A percentile compares a stretch with the other conserved stretches of the same genome.
Evolutionary conservation across 2,888 invertebrate species (phyloP).

Genomic region (Rotaria socialis): DNA sequence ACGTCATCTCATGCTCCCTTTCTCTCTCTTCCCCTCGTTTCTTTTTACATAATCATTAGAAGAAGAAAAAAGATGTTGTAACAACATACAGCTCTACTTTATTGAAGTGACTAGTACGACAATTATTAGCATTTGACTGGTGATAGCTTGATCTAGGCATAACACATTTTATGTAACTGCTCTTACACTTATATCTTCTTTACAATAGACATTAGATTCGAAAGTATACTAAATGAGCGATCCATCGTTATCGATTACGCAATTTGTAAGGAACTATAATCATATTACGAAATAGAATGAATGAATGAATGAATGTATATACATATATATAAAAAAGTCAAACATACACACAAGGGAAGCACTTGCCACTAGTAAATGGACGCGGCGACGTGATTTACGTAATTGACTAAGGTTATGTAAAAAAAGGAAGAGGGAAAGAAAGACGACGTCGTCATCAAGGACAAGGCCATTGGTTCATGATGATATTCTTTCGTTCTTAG

Average conservation of each 20-base stretch:
- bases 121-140: not conserved
- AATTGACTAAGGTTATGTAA: constrained; percentile 12
- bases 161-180: not conserved
- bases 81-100: not conserved
- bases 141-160: not conserved
- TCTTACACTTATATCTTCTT: not conserved
- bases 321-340: not conserved
- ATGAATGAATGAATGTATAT: not conserved
- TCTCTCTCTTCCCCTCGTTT: not conserved
- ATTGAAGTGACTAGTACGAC: not conserved
- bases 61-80: not conserved
- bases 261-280: constrained; percentile 18
- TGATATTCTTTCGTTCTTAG: constrained; percentile 4
- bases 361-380: constrained; percentile 25
- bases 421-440: not conserved
- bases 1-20: not conserved
- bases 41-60: not conserved
- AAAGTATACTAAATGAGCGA: not conserved
- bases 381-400: constrained; percentile 13
- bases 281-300: constrained; percentile 36
- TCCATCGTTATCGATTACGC: constrained; percentile 4
- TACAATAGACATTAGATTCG: constrained; percentile 5
- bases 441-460: constrained; percentile 13
- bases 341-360: not conserved
- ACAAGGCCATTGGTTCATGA: constrained; percentile 11